Base-by-base conservation (phyloP, 2,888 invertebrate species). In the Mythimna pallens region DNA sequence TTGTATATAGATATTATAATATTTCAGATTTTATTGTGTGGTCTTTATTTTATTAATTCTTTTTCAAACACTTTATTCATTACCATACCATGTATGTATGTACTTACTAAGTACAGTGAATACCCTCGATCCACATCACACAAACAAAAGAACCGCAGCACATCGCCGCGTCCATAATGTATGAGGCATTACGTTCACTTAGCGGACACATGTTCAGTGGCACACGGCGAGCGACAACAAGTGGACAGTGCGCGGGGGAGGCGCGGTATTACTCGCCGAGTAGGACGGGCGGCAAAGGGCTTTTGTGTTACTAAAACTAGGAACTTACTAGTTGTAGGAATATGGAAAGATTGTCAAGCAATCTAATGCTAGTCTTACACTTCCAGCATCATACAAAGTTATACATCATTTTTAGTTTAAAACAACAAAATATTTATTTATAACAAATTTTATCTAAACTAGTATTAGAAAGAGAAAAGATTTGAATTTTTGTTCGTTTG, bases 141-240 rank as follows among this genome's bases (percentile, higher is more conserved):
- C 22, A 22, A 36, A 69, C 62, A 59, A 76, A 57, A 81, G 47
- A 30, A 61, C 30, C 47, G 22, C 10, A 50, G 65, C 65, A 80
- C 25, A 52, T 47, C 59, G 40, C 25, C 3, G 52, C 54, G 54
- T 81, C 17, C 57, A 65, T 65, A 58, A 71, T 55, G 57, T 50
- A 65, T 54, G 79, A 55, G 22, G 61, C 70, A 76, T 81, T 76
- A 70, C 10, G 40, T 62, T 30, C 63, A 52, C 68, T 70, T 43
- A 62, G 79, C 6, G 55, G 36, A 68, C 81, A 71, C 77, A 58
- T 71, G 77, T 68, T 54, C 59, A 30, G 50, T 36, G 47, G 34
- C 69, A 12, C 63, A 30, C 58, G 5, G 20, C 3, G 59, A 10
- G 34, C 40, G 36, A 61, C 61, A 61, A 80, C 70, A 65, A 78